Percentiles rank a stretch among this genome's conserved stretches.
Evolutionary conservation across 2,113 vertebrate genomes (phyloP).

Genomic region (Falco punctatus): DNA sequence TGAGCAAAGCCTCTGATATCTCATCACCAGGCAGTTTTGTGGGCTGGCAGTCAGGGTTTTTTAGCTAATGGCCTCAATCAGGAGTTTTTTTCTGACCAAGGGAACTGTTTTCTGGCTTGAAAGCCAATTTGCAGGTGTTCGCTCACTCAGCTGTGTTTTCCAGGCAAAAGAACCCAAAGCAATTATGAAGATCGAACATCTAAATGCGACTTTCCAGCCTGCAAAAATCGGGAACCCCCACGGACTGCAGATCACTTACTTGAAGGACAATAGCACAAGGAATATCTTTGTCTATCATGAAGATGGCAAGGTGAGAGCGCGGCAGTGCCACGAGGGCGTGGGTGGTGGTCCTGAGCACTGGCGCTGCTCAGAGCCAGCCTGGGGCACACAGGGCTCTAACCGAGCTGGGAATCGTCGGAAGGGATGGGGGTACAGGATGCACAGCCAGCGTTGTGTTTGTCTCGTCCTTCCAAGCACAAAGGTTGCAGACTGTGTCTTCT

Average conservation of each 20-base stretch:
- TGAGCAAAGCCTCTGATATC: accelerated
- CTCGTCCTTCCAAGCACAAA: not conserved
- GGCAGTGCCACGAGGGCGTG: not conserved
- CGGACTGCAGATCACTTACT: conserved; percentile 93
- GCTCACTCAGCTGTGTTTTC: conserved; percentile 10
- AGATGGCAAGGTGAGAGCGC: conserved; percentile 87
- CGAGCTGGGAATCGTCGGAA: not conserved
- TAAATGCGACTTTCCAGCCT: conserved; percentile 95
- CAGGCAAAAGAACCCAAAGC: conserved; percentile 97
- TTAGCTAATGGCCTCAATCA: not conserved
- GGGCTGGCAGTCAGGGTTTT: not conserved
- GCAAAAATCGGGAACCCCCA: conserved; percentile 89
- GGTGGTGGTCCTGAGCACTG: not conserved
- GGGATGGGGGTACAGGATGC: not conserved
- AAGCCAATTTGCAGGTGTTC: not conserved
- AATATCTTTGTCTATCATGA: conserved; percentile 97
- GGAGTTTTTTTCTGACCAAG: not conserved
- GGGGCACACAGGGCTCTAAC: not conserved
- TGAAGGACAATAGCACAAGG: conserved; percentile 96
- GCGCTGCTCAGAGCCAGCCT: not conserved
- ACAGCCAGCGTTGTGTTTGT: not conserved
- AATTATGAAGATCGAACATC: conserved; percentile 88
- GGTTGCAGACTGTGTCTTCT: not conserved
- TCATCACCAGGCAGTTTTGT: not conserved
- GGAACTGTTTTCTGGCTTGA: not conserved